Evolutionary conservation across 2,113 vertebrate genomes (phyloP).

Genomic region (Notechis scutatus): DNA sequence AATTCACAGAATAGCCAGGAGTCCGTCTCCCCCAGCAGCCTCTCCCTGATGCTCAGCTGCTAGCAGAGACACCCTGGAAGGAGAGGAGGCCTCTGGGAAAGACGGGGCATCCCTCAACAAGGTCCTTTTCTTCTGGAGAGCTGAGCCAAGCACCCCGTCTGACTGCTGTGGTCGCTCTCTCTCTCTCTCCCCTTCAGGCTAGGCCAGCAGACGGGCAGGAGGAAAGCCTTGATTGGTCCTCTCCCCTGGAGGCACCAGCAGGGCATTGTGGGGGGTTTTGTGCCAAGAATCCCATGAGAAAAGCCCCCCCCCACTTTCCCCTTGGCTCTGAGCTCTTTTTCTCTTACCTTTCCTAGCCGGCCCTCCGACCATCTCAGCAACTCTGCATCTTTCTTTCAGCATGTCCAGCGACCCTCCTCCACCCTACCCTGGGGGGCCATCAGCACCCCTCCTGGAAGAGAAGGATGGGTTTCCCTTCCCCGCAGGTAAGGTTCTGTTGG

Average conservation of each 20-base stretch:
- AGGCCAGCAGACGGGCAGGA: background rate
- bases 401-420: conserved; percentile 95
- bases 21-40: background rate
- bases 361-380: background rate
- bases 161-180: too few species aligned
- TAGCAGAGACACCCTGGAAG: too few species aligned
- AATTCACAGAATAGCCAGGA: background rate
- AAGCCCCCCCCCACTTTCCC: background rate
- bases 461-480: conserved; percentile 80
- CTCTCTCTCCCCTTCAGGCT: background rate
- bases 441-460: conserved; percentile 85
- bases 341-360: background rate
- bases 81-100: background rate
- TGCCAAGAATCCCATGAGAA: background rate
- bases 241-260: background rate
- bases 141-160: background rate
- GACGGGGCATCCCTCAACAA: background rate
- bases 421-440: conserved; percentile 91
- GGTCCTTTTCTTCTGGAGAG: background rate
- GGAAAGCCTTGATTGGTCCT: background rate
- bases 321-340: too few species aligned
- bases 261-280: background rate
- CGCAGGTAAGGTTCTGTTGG: conserved; percentile 67
- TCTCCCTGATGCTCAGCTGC: background rate
- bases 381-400: conserved; percentile 16